Percentiles rank a stretch among this genome's conserved stretches.
phyloP scores from a whole-genome alignment of 1,140 invertebrate species.

The Drosophila setifemur region DNA sequence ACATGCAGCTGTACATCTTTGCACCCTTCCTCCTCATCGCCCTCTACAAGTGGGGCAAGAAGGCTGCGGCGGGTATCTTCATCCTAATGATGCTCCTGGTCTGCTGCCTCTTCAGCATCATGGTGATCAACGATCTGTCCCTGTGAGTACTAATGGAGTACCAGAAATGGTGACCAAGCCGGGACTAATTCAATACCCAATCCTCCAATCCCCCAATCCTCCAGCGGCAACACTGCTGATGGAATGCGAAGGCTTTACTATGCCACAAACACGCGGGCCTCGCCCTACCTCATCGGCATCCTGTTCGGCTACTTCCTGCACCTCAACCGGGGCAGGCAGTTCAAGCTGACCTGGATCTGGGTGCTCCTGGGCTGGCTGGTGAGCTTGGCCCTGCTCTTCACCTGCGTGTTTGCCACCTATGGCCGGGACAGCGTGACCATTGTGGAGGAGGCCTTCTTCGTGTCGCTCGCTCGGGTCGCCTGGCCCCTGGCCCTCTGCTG shows the following conservation, averaged over 20 bases:
- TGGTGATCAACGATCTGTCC: constrained; percentile 12
- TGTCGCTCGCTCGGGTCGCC: constrained; percentile 84
- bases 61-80: constrained; percentile 37
- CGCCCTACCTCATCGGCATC: constrained; percentile 61
- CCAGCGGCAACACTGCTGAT: background rate
- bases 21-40: constrained; percentile 88
- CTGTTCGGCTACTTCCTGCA: constrained; percentile 66
- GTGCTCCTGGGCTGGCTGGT: constrained; percentile 55
- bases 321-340: constrained; percentile 18
- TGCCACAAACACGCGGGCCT: constrained; percentile 51
- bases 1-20: constrained; percentile 92
- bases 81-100: constrained; percentile 46
- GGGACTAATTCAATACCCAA: background rate
- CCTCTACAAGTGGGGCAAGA: constrained; percentile 85
- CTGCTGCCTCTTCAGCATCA: constrained; percentile 48
- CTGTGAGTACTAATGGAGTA: no score
- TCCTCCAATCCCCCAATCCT: no score
- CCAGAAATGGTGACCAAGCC: no score
- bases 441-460: constrained; percentile 85
- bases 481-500: constrained; percentile 87
- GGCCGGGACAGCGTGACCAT: constrained; percentile 48
- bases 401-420: constrained; percentile 61
- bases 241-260: constrained; percentile 25
- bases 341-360: constrained; percentile 2
- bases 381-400: constrained; percentile 53